Conservation (phyloP, 2,113 vertebrate species). For the Elephantulus edwardii region DNA sequence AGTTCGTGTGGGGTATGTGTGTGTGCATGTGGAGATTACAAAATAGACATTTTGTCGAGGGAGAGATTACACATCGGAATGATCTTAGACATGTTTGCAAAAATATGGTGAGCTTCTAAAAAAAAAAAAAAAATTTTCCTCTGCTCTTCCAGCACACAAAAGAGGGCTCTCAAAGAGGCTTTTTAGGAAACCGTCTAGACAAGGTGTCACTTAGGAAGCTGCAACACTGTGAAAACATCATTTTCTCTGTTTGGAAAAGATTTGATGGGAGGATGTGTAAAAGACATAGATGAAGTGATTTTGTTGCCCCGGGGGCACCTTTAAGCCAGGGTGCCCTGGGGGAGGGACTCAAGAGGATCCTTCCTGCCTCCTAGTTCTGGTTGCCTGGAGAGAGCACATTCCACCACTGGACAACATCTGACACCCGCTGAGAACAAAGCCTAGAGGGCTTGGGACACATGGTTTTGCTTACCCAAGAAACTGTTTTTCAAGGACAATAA, state of each 20-base stretch:
- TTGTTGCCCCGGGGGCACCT: background rate
- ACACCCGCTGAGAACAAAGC: constrained; percentile 59
- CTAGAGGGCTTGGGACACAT: background rate
- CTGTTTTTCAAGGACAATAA: constrained; percentile 13
- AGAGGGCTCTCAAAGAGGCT: background rate
- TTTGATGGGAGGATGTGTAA: background rate
- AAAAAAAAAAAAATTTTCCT: constrained; percentile 6
- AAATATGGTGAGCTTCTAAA: constrained; percentile 12
- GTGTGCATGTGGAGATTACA: background rate
- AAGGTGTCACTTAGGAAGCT: constrained; percentile 38
- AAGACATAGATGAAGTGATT: constrained; percentile 49
- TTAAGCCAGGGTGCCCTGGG: background rate
- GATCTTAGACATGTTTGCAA: constrained; percentile 16
- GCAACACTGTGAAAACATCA: background rate
- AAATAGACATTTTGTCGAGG: too few species aligned
- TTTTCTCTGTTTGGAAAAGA: constrained; percentile 49
- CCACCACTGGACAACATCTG: background rate
- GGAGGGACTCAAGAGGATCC: background rate
- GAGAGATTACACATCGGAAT: constrained; percentile 19
- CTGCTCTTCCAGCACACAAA: background rate
- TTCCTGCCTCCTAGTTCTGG: background rate
- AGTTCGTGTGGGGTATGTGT: background rate
- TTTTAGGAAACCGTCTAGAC: constrained; percentile 35
- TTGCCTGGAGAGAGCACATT: constrained; percentile 48
- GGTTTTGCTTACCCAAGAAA: constrained; percentile 47